Evolutionary conservation across 2,888 invertebrate genomes (phyloP).

Genomic region (Allolobophora icterica): DNA sequence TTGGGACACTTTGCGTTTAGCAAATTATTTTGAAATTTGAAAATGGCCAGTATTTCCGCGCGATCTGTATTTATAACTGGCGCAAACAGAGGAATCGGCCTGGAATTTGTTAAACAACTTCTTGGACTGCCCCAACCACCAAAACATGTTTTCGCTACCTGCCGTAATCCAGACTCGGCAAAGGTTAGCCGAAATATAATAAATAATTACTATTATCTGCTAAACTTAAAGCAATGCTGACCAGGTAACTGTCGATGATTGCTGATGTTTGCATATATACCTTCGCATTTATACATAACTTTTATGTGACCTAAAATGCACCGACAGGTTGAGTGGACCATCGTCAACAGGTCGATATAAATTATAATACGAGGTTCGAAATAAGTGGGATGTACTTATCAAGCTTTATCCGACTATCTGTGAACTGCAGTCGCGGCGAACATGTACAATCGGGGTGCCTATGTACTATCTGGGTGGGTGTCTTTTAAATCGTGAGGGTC

Average conservation of each 20-base stretch:
- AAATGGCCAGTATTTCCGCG: conserved; percentile 25
- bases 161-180: conserved; percentile 41
- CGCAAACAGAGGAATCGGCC: conserved; percentile 45
- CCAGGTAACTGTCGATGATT: not conserved
- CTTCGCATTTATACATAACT: too few species aligned
- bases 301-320: too few species aligned
- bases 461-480: too few species aligned
- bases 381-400: too few species aligned
- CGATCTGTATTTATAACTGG: conserved; percentile 47
- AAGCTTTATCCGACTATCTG: too few species aligned
- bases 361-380: too few species aligned
- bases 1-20: not conserved
- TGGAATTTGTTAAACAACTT: conserved; percentile 46
- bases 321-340: too few species aligned
- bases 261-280: not conserved
- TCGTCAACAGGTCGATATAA: too few species aligned
- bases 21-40: not conserved
- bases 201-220: too few species aligned
- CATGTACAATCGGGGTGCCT: too few species aligned
- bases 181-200: conserved; percentile 34
- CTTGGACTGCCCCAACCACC: conserved; percentile 40
- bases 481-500: too few species aligned
- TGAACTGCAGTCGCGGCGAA: too few species aligned
- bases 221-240: not conserved
- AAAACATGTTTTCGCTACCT: conserved; percentile 45